Conservation (phyloP, 2,888 invertebrate genomes). For the Allophyes oxyacanthae region DNA sequence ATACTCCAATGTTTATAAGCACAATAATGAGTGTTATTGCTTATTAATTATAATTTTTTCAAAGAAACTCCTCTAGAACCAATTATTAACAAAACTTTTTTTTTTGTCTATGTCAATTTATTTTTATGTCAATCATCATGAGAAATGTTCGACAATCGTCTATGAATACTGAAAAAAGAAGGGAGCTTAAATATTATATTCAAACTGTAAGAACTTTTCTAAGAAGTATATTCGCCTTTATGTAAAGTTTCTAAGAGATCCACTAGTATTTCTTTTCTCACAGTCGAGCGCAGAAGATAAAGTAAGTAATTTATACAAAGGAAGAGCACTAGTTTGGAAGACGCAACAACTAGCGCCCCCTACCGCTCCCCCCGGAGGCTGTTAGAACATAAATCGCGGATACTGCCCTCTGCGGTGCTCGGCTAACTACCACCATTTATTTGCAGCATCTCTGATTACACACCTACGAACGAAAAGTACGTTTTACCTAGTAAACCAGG, state of each 20-base stretch:
- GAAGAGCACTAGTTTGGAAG: conserved; percentile 58
- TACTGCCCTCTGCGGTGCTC: conserved; percentile 84
- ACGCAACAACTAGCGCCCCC: conserved; percentile 60
- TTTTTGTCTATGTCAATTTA: no score
- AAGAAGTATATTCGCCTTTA: conserved; percentile 40
- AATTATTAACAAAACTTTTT: no score
- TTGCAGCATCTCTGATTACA: conserved; percentile 82
- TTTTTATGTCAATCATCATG: no score
- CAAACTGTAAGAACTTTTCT: conserved; percentile 16
- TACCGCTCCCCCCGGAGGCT: conserved; percentile 52
- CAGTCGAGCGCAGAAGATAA: conserved; percentile 50
- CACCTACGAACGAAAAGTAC: conserved; percentile 53
- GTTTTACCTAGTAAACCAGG: conserved; percentile 3
- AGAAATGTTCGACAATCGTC: no score
- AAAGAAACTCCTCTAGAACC: no score
- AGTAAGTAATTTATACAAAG: conserved; percentile 58
- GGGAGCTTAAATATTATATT: conserved; percentile 21
- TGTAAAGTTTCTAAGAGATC: conserved; percentile 43
- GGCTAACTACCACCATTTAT: conserved; percentile 86
- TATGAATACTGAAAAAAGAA: conserved; percentile 24
- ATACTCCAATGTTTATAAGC: no score
- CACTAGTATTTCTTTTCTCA: conserved; percentile 46
- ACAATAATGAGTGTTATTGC: no score
- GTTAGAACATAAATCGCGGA: conserved; percentile 80
- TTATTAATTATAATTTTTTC: no score